Conservation (phyloP, 2,113 vertebrate species). For the Cavia porcellus region DNA sequence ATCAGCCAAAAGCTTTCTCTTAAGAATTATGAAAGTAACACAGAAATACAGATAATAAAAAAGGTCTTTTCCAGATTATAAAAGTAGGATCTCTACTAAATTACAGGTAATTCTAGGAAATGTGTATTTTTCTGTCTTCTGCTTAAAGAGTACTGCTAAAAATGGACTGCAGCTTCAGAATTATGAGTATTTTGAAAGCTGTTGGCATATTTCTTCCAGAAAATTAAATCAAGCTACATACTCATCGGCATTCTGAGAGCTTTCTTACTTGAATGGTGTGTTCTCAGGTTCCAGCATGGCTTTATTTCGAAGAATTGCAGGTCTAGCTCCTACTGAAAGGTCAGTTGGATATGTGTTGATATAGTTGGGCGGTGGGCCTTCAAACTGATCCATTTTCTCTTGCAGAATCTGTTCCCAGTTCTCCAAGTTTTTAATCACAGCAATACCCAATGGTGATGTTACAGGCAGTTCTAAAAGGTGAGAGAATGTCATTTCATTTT, state of each 20-base stretch:
- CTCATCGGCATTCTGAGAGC: neutral
- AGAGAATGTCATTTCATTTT: conserved; percentile 68
- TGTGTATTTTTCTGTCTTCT: conserved; percentile 36
- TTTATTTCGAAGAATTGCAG: conserved; percentile 95
- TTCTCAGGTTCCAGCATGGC: conserved; percentile 99
- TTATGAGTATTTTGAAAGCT: conserved; percentile 18
- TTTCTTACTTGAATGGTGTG: conserved; percentile 97
- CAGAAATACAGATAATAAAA: neutral
- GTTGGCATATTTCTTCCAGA: neutral
- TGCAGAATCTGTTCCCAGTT: conserved; percentile 97
- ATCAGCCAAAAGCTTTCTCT: conserved; percentile 24
- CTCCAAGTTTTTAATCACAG: conserved; percentile 96
- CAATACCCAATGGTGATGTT: conserved; percentile 94
- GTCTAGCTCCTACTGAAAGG: conserved; percentile 91
- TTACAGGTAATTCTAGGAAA: neutral
- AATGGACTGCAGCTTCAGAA: neutral
- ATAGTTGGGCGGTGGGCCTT: conserved; percentile 97
- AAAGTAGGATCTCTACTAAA: conserved; percentile 1
- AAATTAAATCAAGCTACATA: neutral
- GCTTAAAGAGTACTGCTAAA: neutral
- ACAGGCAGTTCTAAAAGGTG: conserved; percentile 94
- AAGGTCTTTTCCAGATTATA: neutral
- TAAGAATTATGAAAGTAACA: conserved; percentile 48
- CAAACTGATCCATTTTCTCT: conserved; percentile 96
- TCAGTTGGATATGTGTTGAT: conserved; percentile 96